Percentiles rank a stretch among this genome's conserved stretches.
These are phyloP conservation scores for Hippoglossus hippoglossus DNA, from an alignment of 2,797 vertebrate genomes.

Conservation along the genomic window DNA sequence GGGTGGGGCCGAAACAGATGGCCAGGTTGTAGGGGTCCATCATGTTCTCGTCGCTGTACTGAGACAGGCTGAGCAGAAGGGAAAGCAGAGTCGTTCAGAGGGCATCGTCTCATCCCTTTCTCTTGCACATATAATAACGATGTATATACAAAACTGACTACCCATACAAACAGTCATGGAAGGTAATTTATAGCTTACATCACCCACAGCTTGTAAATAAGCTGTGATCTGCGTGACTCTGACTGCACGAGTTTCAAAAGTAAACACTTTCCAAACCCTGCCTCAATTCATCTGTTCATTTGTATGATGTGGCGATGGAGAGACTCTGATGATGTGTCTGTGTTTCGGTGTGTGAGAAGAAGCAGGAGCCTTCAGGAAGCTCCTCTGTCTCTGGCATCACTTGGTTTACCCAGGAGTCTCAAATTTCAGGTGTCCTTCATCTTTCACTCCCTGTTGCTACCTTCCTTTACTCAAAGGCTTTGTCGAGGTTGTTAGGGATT, in stretches of 20 bases:
- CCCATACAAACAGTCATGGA: constrained; percentile 26
- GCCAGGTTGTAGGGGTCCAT: constrained; percentile 99
- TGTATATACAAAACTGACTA: constrained; percentile 9
- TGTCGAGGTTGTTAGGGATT: constrained; percentile 1
- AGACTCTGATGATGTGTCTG: constrained; percentile 11
- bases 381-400: constrained; percentile 29
- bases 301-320: constrained; percentile 8
- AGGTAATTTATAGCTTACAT: constrained; percentile 9
- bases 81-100: constrained; percentile 9
- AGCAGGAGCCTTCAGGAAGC: constrained; percentile 36
- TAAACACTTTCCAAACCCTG: constrained; percentile 7
- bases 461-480: constrained; percentile 9
- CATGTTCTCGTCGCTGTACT: constrained; percentile 99
- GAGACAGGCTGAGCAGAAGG: constrained; percentile 88
- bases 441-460: constrained; percentile 2
- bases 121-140: constrained; percentile 7
- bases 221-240: neutral
- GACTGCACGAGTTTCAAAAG: neutral
- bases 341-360: constrained; percentile 19
- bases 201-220: neutral
- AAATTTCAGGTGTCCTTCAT: constrained; percentile 48
- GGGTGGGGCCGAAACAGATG: constrained; percentile 97
- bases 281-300: constrained; percentile 12
- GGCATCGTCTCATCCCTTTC: constrained; percentile 4
- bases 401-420: constrained; percentile 56